phyloP scores from a whole-genome alignment of 2,888 invertebrate genomes.

The Phoenoteleia sp. region DNA sequence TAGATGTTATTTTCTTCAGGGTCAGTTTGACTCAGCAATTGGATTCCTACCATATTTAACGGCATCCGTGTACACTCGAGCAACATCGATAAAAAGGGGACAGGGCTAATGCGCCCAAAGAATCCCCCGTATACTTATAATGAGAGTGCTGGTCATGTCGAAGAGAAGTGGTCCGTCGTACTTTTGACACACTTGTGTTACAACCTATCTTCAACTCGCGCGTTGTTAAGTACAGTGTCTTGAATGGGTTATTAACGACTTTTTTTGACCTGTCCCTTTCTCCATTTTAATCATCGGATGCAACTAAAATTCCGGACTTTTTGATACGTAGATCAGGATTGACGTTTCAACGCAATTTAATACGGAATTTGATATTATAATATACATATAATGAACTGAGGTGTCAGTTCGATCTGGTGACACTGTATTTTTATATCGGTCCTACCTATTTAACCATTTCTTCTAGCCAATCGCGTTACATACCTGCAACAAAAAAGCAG shows the following conservation, averaged over 20 bases:
- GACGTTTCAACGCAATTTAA: conserved; percentile 29
- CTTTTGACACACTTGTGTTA: conserved; percentile 82
- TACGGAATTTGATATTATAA: conserved; percentile 38
- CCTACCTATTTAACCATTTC: neutral
- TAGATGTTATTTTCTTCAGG: conserved; percentile 41
- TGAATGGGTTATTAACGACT: conserved; percentile 55
- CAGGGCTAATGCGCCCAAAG: conserved; percentile 52
- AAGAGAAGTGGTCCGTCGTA: conserved; percentile 77
- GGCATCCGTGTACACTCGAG: conserved; percentile 28
- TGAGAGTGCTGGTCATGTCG: conserved; percentile 55
- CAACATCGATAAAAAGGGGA: conserved; percentile 24
- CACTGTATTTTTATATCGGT: neutral
- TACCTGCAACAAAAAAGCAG: conserved; percentile 44
- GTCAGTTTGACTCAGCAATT: conserved; percentile 45
- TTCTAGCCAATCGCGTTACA: neutral
- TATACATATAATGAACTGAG: conserved; percentile 36
- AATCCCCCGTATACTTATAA: conserved; percentile 47
- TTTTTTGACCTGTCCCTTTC: conserved; percentile 25
- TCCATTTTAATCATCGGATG: conserved; percentile 43
- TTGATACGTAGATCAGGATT: conserved; percentile 28
- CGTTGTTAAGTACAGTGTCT: conserved; percentile 45
- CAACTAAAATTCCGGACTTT: conserved; percentile 22
- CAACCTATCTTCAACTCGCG: conserved; percentile 59
- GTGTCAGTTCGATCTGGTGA: conserved; percentile 25
- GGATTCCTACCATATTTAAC: conserved; percentile 56